phyloP scores from a whole-genome alignment of 2,113 vertebrate genomes.

The Micronycteris hirsuta region DNA sequence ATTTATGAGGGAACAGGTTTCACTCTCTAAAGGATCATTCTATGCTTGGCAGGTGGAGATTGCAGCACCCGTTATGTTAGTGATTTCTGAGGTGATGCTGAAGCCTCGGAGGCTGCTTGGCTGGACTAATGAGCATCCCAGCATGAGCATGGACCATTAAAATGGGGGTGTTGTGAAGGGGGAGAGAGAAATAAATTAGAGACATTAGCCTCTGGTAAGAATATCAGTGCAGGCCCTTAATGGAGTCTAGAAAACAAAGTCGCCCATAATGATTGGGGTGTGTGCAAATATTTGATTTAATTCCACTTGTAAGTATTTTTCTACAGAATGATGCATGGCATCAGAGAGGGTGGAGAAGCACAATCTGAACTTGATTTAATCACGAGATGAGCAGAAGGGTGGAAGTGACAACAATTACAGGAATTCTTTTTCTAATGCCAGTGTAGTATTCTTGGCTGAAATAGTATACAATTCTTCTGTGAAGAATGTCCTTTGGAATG shows the following conservation, averaged over 20 bases:
- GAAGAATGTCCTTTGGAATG: background rate
- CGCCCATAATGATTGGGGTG: slow-evolving; percentile 76
- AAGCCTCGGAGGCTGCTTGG: slow-evolving; percentile 74
- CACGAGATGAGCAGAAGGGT: background rate
- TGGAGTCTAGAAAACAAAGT: slow-evolving; percentile 76
- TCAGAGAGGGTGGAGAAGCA: slow-evolving; percentile 55
- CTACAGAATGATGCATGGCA: slow-evolving; percentile 60
- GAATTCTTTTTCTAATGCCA: background rate
- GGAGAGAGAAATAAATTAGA: slow-evolving; percentile 76
- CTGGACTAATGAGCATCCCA: slow-evolving; percentile 83
- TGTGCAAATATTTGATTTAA: slow-evolving; percentile 77
- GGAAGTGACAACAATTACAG: slow-evolving; percentile 22
- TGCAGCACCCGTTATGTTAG: slow-evolving; percentile 71
- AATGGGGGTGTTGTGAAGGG: slow-evolving; percentile 1
- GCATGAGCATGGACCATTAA: slow-evolving; percentile 59
- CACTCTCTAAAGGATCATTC: slow-evolving; percentile 75
- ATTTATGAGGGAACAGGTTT: slow-evolving; percentile 77
- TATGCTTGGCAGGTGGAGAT: slow-evolving; percentile 78
- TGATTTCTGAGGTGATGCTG: slow-evolving; percentile 82
- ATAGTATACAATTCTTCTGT: background rate
- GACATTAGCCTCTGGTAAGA: slow-evolving; percentile 61
- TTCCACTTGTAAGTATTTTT: slow-evolving; percentile 79
- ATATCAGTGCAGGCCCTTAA: slow-evolving; percentile 70
- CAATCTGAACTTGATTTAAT: slow-evolving; percentile 63
- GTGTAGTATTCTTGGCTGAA: slow-evolving; percentile 28